Evolutionary conservation across 1,140 invertebrate genomes (phyloP).

Genomic region (Bombyx mandarina): DNA sequence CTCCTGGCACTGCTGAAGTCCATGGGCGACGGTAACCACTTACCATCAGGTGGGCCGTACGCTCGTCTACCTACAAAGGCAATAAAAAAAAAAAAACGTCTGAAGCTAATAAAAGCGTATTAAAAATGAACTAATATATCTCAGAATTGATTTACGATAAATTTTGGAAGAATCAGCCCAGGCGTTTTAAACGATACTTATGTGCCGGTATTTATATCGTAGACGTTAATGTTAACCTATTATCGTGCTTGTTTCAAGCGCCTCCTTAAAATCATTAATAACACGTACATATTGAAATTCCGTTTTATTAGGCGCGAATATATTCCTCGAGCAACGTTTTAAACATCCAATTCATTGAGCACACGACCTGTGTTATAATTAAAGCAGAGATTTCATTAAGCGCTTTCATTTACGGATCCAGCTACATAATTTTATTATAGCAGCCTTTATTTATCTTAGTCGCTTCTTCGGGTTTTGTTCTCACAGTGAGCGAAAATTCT

Average conservation of each 20-base stretch:
- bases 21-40: no score
- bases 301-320: slow-evolving; percentile 7
- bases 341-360: slow-evolving; percentile 13
- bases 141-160: no score
- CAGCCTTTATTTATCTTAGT: no score
- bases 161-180: no score
- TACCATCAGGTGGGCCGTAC: no score
- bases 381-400: slow-evolving; percentile 14
- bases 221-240: neutral
- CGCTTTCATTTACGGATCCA: slow-evolving; percentile 8
- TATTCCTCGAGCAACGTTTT: slow-evolving; percentile 6
- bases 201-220: neutral
- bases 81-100: neutral
- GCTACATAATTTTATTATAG: slow-evolving; percentile 3
- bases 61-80: neutral
- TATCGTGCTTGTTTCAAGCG: neutral
- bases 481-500: no score
- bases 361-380: slow-evolving; percentile 11
- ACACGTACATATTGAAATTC: neutral
- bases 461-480: no score
- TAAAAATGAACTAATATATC: no score
- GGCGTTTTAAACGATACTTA: no score
- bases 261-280: neutral
- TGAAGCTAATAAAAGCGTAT: no score
- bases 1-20: no score